Conservation (phyloP, 2,113 vertebrate species). For the Chionomys nivalis region DNA sequence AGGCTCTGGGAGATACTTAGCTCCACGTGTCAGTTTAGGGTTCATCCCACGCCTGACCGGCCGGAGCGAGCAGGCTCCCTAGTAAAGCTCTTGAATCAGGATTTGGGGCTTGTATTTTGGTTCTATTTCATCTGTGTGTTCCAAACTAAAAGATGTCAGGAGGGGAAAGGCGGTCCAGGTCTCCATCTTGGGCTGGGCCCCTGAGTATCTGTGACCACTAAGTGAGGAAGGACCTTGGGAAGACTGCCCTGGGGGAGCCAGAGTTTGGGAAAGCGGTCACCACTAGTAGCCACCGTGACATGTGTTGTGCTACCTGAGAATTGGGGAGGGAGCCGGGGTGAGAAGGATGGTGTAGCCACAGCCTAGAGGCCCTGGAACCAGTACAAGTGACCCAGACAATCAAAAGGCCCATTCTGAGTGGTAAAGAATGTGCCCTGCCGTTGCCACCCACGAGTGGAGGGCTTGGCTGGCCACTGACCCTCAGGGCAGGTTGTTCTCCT, state of each 20-base stretch:
- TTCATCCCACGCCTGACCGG: neutral
- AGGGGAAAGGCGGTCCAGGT: neutral
- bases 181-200: fast-evolving
- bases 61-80: too few species aligned
- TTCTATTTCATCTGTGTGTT: neutral
- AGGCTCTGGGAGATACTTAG: too few species aligned
- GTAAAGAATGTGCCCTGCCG: fast-evolving
- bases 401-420: neutral
- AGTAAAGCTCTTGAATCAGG: neutral
- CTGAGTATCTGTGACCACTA: neutral
- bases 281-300: neutral
- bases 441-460: neutral
- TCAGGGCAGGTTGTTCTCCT: too few species aligned
- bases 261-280: neutral
- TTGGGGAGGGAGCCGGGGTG: fast-evolving
- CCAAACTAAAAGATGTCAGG: fast-evolving
- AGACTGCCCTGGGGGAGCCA: neutral
- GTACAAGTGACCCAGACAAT: fast-evolving
- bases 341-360: fast-evolving
- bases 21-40: neutral
- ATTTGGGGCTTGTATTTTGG: neutral
- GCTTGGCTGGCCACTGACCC: neutral
- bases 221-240: neutral
- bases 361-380: neutral
- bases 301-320: neutral